Evolutionary conservation across 2,113 vertebrate species (phyloP), one percentile per base, ranked within the genome.

Genomic region (Ariopsis seemanni): DNA sequence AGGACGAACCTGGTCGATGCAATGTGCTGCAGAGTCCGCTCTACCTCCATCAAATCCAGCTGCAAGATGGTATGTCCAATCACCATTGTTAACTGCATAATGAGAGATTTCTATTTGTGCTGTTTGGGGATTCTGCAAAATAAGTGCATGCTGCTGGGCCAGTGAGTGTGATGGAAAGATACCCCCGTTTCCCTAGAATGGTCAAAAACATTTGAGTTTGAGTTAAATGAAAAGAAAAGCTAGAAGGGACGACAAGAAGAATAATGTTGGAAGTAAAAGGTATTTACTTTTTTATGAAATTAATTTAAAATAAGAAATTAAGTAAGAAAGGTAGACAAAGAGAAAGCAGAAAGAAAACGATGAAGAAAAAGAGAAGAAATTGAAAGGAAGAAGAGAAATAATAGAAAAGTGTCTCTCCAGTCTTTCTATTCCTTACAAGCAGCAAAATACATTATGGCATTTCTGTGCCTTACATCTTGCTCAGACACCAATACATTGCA

Each of bases 11-110:
- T 0, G 96, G 97, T 17, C 94, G 93, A 89, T 98, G 97, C 90
- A 96, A 96, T 0, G 97, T 99, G 84, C 95, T 99, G 72, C 96
- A 97, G 92, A 97, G 97, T 90, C 98, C 98, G 0, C 93, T 97
- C 72, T 98, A 96, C 93, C 95, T 98, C 87, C 95, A 96, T 84
- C 95, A 95, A 0, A 93, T 97, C 79, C 94, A 95, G 87, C 94
- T 98, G 27, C 95, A 96, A 92, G 97, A 98, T 57, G 97, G 97
- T 98, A 87, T 91, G 95, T 81, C 14, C 7, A 20, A 48, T 48
- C 14, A 63, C 5, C 5, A 77, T 85, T 30, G 53, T 84, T 55
- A 58, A 50, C 11, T 60, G 2, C n/a, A 58, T 30, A 80, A 58
- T 9, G 27, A 8, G 15, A 22, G 4, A 4, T 42, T 20, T 67